These are phyloP conservation scores for Battus philenor DNA, from an alignment of 1,140 invertebrate species.

Conservation along the genomic window DNA sequence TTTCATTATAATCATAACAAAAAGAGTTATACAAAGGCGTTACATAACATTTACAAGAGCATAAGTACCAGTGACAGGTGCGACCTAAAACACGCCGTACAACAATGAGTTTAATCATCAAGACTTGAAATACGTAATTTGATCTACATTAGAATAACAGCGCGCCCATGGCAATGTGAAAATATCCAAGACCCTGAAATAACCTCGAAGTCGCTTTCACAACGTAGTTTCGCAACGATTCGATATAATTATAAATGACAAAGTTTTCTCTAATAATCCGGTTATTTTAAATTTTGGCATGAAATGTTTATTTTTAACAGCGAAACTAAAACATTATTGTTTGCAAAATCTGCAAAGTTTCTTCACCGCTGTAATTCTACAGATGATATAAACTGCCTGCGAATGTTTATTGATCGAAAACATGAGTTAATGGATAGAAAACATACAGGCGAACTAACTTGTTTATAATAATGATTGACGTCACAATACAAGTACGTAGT, in stretches of 20 bases:
- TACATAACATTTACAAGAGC: too few species aligned
- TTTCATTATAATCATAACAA: too few species aligned
- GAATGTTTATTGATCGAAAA: conserved; percentile 1
- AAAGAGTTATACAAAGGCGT: too few species aligned
- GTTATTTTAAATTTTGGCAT: not conserved
- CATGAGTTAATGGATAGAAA: conserved; percentile 3
- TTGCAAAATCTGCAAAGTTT: conserved; percentile 1
- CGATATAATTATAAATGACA: conserved; percentile 12
- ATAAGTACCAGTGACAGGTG: too few species aligned
- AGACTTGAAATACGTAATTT: too few species aligned
- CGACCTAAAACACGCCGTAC: too few species aligned
- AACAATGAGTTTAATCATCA: too few species aligned
- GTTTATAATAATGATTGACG: not conserved
- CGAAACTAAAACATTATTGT: conserved; percentile 8
- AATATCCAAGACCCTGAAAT: conserved; percentile 13
- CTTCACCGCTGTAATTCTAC: not conserved
- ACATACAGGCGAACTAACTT: not conserved
- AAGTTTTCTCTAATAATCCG: conserved; percentile 4
- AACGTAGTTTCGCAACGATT: conserved; percentile 13
- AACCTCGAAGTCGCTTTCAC: conserved; percentile 9
- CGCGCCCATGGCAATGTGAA: conserved; percentile 9
- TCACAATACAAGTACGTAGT: too few species aligned
- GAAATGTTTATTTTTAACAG: conserved; percentile 13
- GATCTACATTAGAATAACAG: conserved; percentile 3
- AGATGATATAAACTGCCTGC: not conserved